Conservation (phyloP, 1,140 invertebrate genomes). For the Anastrepha ludens region DNA sequence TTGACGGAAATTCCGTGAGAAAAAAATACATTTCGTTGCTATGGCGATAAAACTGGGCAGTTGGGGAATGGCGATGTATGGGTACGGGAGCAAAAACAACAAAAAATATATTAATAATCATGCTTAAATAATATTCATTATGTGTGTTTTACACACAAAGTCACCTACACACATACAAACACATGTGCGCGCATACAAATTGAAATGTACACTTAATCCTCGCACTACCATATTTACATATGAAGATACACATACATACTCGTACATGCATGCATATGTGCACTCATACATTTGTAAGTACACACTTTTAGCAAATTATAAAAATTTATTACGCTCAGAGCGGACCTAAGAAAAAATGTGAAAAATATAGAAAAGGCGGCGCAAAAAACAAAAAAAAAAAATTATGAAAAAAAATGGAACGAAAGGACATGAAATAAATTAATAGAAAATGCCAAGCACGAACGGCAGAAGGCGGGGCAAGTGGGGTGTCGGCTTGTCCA, state of each 20-base stretch:
- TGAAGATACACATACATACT: background rate
- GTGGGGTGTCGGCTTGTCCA: background rate
- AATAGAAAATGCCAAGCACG: constrained; percentile 50
- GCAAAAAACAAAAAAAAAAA: constrained; percentile 24
- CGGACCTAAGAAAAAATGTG: constrained; percentile 21
- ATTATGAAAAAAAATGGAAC: background rate
- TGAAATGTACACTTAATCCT: constrained; percentile 33
- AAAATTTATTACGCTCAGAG: constrained; percentile 54
- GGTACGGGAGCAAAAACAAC: background rate
- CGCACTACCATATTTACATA: constrained; percentile 1
- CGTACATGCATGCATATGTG: background rate
- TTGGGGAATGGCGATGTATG: background rate
- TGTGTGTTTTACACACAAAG: constrained; percentile 41
- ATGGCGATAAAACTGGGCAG: background rate
- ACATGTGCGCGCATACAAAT: constrained; percentile 25
- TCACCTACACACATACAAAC: background rate
- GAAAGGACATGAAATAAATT: constrained; percentile 54
- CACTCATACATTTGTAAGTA: constrained; percentile 2
- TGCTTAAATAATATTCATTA: constrained; percentile 57
- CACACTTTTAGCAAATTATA: constrained; percentile 57
- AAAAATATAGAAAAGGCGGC: constrained; percentile 1
- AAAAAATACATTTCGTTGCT: constrained; percentile 7
- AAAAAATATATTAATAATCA: constrained; percentile 50
- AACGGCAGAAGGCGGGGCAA: background rate
- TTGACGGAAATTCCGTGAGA: background rate